Percentiles rank a stretch among this genome's conserved stretches.
phyloP scores from a whole-genome alignment of 92 coral and sea anemone species.

The Parazoanthus swiftii region DNA sequence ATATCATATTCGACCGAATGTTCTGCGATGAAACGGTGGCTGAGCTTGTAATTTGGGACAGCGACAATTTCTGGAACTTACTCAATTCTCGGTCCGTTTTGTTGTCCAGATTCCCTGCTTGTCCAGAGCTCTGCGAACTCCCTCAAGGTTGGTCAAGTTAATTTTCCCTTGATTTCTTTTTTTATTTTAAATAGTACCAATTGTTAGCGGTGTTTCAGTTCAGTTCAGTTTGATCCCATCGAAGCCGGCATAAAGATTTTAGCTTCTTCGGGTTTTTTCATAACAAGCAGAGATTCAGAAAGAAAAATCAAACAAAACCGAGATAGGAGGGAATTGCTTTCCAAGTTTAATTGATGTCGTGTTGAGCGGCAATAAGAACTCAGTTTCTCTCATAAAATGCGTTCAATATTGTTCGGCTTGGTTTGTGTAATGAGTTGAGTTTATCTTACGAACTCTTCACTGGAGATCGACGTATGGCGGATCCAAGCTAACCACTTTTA shows the following conservation, averaged over 20 bases:
- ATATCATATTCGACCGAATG: slow-evolving; percentile 5
- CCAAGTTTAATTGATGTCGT: slow-evolving; percentile 3
- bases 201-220: not conserved
- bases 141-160: slow-evolving; percentile 13
- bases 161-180: not conserved
- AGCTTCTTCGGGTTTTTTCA: not conserved
- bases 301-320: not conserved
- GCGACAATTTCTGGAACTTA: not conserved
- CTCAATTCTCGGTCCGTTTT: not conserved
- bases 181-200: not conserved
- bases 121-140: not conserved
- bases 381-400: not conserved
- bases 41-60: not conserved
- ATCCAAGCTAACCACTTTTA: too few relatives aligned
- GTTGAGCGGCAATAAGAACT: slow-evolving; percentile 5
- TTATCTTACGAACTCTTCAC: not conserved
- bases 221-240: not conserved
- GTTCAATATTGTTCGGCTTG: too few relatives aligned
- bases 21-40: not conserved
- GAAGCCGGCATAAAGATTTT: not conserved
- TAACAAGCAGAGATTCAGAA: not conserved
- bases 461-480: not conserved
- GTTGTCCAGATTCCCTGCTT: not conserved
- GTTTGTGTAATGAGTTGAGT: not conserved
- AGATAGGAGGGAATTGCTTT: not conserved